Evolutionary conservation across 2,888 invertebrate genomes (phyloP).

Genomic region (Phortica magna): DNA sequence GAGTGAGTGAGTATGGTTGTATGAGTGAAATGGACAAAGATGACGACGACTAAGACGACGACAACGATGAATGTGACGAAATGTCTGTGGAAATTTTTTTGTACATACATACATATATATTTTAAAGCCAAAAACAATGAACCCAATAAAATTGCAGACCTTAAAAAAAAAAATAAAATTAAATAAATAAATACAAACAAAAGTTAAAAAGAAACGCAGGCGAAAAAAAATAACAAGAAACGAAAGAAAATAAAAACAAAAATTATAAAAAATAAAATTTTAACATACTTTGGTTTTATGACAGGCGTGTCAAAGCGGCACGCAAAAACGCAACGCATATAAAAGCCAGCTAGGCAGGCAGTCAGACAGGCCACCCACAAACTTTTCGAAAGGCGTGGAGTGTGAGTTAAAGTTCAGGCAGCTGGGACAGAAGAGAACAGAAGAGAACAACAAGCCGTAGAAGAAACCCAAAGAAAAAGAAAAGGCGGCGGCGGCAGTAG

Average conservation of each 20-base stretch:
- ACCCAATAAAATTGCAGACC: slow-evolving; percentile 24
- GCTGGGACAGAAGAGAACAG: not conserved
- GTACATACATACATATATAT: not conserved
- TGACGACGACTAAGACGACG: slow-evolving; percentile 13
- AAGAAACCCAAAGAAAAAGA: not conserved
- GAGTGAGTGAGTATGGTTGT: no score
- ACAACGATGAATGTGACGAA: slow-evolving; percentile 18
- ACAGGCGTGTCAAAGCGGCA: slow-evolving; percentile 30
- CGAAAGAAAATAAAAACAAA: not conserved
- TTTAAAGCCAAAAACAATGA: slow-evolving; percentile 32
- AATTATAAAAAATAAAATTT: slow-evolving; percentile 30
- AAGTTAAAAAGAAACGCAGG: slow-evolving; percentile 11
- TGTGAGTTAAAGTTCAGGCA: not conserved
- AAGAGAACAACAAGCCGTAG: not conserved
- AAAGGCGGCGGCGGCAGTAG: not conserved
- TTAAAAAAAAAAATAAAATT: not conserved
- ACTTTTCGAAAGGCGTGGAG: not conserved
- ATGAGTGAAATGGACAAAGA: not conserved
- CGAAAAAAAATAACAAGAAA: not conserved
- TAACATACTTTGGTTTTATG: slow-evolving; percentile 27
- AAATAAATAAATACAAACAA: not conserved
- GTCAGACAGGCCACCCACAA: slow-evolving; percentile 1
- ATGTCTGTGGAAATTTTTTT: slow-evolving; percentile 22
- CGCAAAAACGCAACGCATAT: not conserved
- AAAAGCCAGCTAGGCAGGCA: not conserved